phyloP scores from a whole-genome alignment of 2,888 invertebrate species.

The Nemoura dubitans region DNA sequence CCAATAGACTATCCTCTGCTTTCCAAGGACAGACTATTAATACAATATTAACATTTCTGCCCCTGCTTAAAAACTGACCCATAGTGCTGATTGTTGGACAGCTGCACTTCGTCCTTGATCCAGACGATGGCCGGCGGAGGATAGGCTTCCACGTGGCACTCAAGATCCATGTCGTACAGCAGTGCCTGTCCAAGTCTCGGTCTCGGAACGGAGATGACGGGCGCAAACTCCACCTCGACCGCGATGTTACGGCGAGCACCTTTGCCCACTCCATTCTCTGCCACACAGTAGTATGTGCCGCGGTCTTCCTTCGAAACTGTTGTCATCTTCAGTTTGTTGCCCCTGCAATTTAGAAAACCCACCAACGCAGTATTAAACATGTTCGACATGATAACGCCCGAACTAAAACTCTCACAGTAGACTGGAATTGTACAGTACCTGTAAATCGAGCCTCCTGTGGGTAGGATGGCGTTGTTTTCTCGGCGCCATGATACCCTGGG shows the following conservation, averaged over 20 bases:
- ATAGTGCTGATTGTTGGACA: constrained; percentile 92
- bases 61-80: constrained; percentile 58
- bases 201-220: constrained; percentile 84
- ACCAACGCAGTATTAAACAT: background rate
- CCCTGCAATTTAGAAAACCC: constrained; percentile 66
- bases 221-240: constrained; percentile 89
- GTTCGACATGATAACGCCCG: background rate
- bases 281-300: constrained; percentile 93
- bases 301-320: constrained; percentile 86
- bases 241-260: constrained; percentile 78
- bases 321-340: constrained; percentile 80
- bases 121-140: constrained; percentile 93
- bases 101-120: constrained; percentile 81
- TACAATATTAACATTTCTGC: background rate
- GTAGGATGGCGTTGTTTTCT: constrained; percentile 91
- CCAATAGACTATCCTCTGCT: too few species aligned
- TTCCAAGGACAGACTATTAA: too few species aligned
- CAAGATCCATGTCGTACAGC: constrained; percentile 93
- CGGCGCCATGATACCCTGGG: constrained; percentile 91
- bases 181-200: constrained; percentile 87
- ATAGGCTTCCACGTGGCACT: constrained; percentile 94
- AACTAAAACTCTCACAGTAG: too few species aligned
- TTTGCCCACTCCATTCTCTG: constrained; percentile 87
- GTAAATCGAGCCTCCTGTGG: constrained; percentile 87
- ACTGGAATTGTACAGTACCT: too few species aligned